Evolutionary conservation across 1,140 invertebrate genomes (phyloP).

Genomic region (Hyposmocoma kahamanoa): DNA sequence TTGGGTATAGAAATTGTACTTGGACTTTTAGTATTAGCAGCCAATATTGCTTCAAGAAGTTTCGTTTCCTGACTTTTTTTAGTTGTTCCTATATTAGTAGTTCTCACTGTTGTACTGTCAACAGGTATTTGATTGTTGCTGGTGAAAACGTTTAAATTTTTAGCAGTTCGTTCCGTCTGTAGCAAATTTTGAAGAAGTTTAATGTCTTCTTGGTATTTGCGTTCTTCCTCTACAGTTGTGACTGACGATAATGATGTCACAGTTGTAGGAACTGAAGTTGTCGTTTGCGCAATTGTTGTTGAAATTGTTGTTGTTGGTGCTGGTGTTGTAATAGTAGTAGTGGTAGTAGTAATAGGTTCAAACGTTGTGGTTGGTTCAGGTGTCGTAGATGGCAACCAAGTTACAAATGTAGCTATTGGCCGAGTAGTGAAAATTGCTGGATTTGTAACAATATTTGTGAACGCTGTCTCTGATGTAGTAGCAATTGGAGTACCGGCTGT

Average conservation of each 20-base stretch:
- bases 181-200: not conserved
- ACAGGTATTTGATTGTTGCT: not conserved
- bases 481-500: constrained; percentile 16
- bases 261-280: constrained; percentile 2
- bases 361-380: constrained; percentile 1
- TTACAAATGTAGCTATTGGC: constrained; percentile 10
- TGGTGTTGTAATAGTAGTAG: constrained; percentile 16
- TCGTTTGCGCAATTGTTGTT: not conserved
- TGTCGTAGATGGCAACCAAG: constrained; percentile 17
- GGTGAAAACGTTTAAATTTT: not conserved
- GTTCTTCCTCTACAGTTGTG: constrained; percentile 10
- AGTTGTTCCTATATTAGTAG: not conserved
- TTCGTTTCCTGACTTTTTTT: constrained; percentile 24
- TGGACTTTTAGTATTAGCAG: constrained; percentile 30
- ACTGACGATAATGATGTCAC: constrained; percentile 13
- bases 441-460: constrained; percentile 17
- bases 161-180: not conserved
- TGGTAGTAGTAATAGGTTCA: constrained; percentile 12
- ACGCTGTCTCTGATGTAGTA: constrained; percentile 13
- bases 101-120: not conserved
- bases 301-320: constrained; percentile 7
- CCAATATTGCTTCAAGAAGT: constrained; percentile 39
- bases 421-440: constrained; percentile 17
- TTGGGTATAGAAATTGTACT: constrained; percentile 32
- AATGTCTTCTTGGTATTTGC: not conserved